Conservation (phyloP, 2,888 invertebrate genomes). For the Caenorhabditis sulstoni region DNA sequence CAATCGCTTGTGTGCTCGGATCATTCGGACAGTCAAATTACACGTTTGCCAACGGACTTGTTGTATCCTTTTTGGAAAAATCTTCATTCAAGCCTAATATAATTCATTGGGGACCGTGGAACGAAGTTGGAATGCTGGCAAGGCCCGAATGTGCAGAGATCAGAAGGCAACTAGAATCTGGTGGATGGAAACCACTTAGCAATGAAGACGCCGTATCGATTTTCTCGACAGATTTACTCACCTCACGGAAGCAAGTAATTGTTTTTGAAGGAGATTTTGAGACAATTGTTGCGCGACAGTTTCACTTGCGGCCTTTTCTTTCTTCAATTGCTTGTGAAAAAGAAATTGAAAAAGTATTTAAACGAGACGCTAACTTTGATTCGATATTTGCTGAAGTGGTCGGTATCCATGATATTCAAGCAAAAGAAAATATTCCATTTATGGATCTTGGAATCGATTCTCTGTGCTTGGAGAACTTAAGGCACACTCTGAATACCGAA, state of each 20-base stretch:
- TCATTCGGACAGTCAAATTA: constrained; percentile 77
- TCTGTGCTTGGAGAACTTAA: constrained; percentile 74
- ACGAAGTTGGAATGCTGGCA: constrained; percentile 74
- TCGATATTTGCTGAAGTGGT: constrained; percentile 64
- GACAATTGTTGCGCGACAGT: constrained; percentile 56
- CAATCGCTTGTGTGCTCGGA: constrained; percentile 73
- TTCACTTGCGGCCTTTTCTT: constrained; percentile 65
- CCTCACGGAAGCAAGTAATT: constrained; percentile 32
- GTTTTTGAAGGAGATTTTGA: constrained; percentile 70
- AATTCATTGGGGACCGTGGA: constrained; percentile 74
- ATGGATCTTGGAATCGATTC: constrained; percentile 79
- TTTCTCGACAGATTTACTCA: constrained; percentile 18
- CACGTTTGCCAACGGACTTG: constrained; percentile 73
- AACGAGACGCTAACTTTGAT: constrained; percentile 30
- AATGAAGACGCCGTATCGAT: constrained; percentile 54
- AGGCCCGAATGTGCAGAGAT: constrained; percentile 58
- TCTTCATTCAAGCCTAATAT: constrained; percentile 18
- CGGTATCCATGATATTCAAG: constrained; percentile 61
- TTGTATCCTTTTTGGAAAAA: constrained; percentile 63
- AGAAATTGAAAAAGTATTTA: not conserved
- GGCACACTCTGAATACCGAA: constrained; percentile 47
- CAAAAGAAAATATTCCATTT: constrained; percentile 64
- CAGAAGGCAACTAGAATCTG: constrained; percentile 62
- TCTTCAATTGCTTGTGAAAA: constrained; percentile 37
- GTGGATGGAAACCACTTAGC: constrained; percentile 71